phyloP scores from a whole-genome alignment of 2,113 vertebrate genomes.

The Lasiurus borealis region DNA sequence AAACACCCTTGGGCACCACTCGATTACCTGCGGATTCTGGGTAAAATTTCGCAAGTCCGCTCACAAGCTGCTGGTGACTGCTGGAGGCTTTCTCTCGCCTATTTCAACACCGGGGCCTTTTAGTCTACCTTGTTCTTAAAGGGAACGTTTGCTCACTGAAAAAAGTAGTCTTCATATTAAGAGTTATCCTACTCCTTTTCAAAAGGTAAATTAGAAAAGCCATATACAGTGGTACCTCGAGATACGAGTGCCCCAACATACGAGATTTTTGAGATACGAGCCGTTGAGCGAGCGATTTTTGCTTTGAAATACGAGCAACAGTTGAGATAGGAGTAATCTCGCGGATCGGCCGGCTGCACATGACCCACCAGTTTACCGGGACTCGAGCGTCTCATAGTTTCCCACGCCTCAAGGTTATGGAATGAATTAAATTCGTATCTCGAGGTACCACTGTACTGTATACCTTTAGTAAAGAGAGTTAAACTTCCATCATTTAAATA shows the following conservation, averaged over 20 bases:
- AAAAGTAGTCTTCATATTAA: not conserved
- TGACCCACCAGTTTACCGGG: no score
- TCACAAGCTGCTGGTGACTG: not conserved
- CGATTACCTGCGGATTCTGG: not conserved
- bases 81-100: constrained; percentile 7
- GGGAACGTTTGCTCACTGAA: not conserved
- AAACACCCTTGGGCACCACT: not conserved
- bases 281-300: no score
- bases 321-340: no score
- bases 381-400: no score
- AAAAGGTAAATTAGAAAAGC: constrained; percentile 44
- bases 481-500: constrained; percentile 35
- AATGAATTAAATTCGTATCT: no score
- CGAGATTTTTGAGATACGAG: no score
- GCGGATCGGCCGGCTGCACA: no score
- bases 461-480: constrained; percentile 4
- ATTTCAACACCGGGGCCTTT: not conserved
- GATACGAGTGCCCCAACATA: no score
- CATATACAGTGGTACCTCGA: no score
- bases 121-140: constrained; percentile 1
- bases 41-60: not conserved
- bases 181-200: not conserved
- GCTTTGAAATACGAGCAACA: no score
- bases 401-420: no score
- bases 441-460: no score